Evolutionary conservation across 2,113 vertebrate species (phyloP).

Genomic region (Pionites leucogaster): DNA sequence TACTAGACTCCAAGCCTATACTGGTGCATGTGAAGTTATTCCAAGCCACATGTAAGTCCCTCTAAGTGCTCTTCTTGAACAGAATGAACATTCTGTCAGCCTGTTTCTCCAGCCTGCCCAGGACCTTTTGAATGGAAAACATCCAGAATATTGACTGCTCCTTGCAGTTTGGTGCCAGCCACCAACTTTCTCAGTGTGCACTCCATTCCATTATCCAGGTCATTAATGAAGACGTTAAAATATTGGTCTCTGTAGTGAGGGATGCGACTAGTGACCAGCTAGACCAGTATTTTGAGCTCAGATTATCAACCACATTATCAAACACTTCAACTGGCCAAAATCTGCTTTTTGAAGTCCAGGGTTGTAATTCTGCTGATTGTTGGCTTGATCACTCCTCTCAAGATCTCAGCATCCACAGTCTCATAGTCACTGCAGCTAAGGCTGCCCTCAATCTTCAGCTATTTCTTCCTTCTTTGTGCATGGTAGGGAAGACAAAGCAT

Average conservation of each 20-base stretch:
- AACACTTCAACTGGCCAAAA: not conserved
- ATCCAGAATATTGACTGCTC: not conserved
- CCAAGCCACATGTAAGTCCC: not conserved
- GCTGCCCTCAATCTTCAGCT: not conserved
- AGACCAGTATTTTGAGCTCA: not conserved
- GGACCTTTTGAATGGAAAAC: not conserved
- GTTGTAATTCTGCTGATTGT: not conserved
- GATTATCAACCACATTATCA: not conserved
- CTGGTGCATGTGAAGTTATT: not conserved
- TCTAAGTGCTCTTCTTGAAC: not conserved
- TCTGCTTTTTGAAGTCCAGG: not conserved
- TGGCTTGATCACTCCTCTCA: not conserved
- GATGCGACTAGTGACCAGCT: not conserved
- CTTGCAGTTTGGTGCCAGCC: not conserved
- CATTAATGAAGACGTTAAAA: not conserved
- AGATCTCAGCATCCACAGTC: not conserved
- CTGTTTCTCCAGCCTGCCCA: not conserved
- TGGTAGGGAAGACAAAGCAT: not conserved
- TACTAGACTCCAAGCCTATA: not conserved
- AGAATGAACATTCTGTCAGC: not conserved
- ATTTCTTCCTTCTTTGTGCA: not conserved
- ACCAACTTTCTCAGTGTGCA: not conserved
- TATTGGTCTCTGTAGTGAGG: not conserved
- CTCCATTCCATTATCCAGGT: not conserved
- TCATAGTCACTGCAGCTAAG: not conserved